phyloP scores from a whole-genome alignment of 2,797 vertebrate species.

The Platyrinchus mystaceus region DNA sequence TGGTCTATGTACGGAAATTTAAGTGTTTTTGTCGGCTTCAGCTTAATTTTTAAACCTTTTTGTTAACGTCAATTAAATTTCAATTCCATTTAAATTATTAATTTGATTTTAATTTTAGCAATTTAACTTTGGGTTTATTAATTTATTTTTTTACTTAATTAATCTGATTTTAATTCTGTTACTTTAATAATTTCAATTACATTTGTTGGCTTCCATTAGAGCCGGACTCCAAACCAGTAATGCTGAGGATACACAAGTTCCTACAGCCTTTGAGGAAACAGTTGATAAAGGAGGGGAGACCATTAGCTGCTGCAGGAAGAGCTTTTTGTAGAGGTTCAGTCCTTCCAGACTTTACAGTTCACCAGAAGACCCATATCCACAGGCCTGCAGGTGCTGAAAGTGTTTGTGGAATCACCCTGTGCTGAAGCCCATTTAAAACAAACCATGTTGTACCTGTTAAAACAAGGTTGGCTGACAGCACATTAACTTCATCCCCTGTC shows the following conservation, averaged over 20 bases:
- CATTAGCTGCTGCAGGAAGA: not conserved
- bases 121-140: not conserved
- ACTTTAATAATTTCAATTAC: not conserved
- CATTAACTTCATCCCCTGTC: not conserved
- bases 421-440: not conserved
- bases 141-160: not conserved
- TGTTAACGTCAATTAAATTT: not conserved
- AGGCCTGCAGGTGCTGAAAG: not conserved
- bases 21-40: not conserved
- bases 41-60: not conserved
- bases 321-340: accelerated
- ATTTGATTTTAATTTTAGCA: no score
- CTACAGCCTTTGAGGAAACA: not conserved
- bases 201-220: not conserved
- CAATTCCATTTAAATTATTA: not conserved
- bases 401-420: not conserved
- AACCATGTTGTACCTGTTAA: not conserved
- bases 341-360: not conserved
- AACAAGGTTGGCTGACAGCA: not conserved
- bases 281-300: not conserved
- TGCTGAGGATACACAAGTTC: not conserved
- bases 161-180: not conserved
- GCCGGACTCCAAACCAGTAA: not conserved
- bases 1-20: not conserved
- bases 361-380: not conserved